These are phyloP conservation scores for Acanthiza pusilla DNA, from an alignment of 2,797 vertebrate species.

Conservation along the genomic window DNA sequence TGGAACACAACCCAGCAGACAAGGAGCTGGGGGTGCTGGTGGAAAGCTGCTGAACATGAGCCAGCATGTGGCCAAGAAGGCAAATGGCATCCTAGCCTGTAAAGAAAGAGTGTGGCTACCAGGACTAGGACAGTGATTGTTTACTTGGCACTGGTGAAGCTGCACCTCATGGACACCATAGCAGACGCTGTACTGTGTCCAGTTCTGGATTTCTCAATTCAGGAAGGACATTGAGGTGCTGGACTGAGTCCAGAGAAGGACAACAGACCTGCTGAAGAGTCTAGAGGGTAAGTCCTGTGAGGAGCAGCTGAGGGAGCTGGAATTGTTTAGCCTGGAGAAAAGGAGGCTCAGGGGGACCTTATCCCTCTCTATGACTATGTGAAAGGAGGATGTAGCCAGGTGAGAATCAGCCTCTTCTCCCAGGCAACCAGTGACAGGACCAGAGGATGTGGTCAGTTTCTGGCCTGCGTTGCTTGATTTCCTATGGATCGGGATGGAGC, in stretches of 20 bases:
- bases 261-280: background rate
- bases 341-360: background rate
- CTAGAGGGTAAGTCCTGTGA: background rate
- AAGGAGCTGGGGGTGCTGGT: background rate
- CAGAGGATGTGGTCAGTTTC: background rate
- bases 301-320: background rate
- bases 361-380: background rate
- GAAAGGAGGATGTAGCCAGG: background rate
- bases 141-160: background rate
- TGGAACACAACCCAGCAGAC: background rate
- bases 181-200: background rate
- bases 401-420: background rate
- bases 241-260: background rate
- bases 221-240: background rate
- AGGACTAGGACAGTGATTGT: background rate
- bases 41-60: background rate
- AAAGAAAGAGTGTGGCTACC: background rate
- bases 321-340: background rate
- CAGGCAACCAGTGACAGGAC: background rate
- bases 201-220: background rate
- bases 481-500: fast-evolving
- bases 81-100: background rate
- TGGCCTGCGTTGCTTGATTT: background rate
- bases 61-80: background rate
- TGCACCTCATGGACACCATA: background rate